These are phyloP conservation scores for Hylia prasina DNA, from an alignment of 2,113 vertebrate genomes.

Conservation along the genomic window DNA sequence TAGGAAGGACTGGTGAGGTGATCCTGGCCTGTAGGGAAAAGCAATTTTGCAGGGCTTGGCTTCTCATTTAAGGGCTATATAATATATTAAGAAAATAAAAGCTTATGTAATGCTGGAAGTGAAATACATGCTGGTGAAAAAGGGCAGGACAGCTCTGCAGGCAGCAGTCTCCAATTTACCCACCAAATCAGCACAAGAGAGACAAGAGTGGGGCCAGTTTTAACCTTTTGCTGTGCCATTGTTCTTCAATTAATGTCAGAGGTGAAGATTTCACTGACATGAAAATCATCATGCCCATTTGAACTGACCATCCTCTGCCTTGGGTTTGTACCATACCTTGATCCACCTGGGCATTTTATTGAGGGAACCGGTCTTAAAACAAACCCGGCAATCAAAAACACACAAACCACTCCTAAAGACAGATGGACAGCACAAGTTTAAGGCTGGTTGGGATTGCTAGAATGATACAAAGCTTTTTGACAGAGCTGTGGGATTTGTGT, in stretches of 20 bases:
- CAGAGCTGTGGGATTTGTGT: constrained; percentile 15
- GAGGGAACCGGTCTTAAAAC: not conserved
- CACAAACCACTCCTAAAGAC: not conserved
- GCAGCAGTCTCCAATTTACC: not conserved
- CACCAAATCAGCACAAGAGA: not conserved
- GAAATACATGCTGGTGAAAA: not conserved
- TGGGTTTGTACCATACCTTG: not conserved
- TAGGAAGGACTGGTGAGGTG: not conserved
- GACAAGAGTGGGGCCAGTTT: not conserved
- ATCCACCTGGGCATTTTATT: not conserved
- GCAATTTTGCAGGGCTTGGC: not conserved
- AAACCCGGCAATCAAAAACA: not conserved
- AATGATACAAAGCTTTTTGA: not conserved
- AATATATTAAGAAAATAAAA: not conserved
- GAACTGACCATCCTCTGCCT: not conserved
- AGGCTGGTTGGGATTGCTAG: not conserved
- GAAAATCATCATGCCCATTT: not conserved
- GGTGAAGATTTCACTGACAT: not conserved
- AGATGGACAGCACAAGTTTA: not conserved
- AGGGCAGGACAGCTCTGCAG: not conserved
- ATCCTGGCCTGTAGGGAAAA: not conserved
- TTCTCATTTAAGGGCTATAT: not conserved
- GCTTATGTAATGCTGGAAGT: not conserved
- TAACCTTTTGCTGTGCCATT: not conserved
- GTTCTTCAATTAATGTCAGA: not conserved